Evolutionary conservation across 2,888 invertebrate genomes (phyloP), one percentile per base, ranked within the genome.

Genomic region (Trichogramma evanescens): DNA sequence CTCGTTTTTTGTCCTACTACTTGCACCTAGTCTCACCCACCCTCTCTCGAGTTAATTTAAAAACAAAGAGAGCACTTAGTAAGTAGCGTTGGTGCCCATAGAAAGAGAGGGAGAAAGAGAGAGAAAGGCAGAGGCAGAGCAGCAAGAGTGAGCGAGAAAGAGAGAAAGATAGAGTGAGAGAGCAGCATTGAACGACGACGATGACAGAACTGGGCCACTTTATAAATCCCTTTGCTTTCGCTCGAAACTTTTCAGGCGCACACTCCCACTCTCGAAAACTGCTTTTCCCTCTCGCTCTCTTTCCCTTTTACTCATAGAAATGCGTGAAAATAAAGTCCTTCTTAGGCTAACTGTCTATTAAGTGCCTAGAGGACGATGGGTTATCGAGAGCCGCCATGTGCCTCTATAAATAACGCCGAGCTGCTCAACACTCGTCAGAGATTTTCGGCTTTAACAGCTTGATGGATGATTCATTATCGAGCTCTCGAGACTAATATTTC

Each of bases 301-400:
- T 56, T 5, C 51, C 50, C 50, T 43, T 48, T 8, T 26, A 4
- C 13, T 48, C 9, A 41, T 46, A 38, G 45, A 41, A 41, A 10
- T 43, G 39, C 50, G 57, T 44, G 61, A 41, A 52, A 57, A 52
- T 52, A 58, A 50, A 50, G 51, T 53, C 52, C 13, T 4, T 57
- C 61, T 63, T 51, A 53, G 49, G 54, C 43, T 26, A 26, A 26
- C 26, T 26, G 26, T 26, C 26, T 26, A 26, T 26, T 26, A 26
- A 26, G 26, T 26, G 26, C 26, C 26, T 26, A 26, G 26, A 26
- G 26, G 3, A 26, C 26, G 26, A 26, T 26, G 26, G 26, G 26
- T 26, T 26, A 26, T 26, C 26, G 26, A 26, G 26, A 26, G 26
- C 26, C 26, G 3, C 26, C 3, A 2, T 2, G 26, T 26, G 26